Conservation (phyloP, 2,888 invertebrate species). For the Cryptocheilus praepositus region DNA sequence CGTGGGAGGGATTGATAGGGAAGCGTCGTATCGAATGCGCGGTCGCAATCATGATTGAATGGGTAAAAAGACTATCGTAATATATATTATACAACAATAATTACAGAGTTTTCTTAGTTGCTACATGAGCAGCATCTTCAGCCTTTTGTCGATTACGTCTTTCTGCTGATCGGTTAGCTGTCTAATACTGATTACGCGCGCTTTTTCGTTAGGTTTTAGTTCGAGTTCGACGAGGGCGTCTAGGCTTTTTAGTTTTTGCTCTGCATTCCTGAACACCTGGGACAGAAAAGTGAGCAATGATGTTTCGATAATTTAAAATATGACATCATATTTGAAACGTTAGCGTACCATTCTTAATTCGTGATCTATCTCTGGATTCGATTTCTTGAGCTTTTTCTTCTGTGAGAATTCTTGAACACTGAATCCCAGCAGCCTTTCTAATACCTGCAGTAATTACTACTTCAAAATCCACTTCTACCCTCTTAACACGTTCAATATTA, state of each 20-base stretch:
- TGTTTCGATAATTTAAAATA: conserved; percentile 10
- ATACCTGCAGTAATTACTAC: conserved; percentile 49
- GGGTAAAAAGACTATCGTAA: too few species aligned
- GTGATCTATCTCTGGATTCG: conserved; percentile 59
- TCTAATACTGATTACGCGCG: conserved; percentile 48
- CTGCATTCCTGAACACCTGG: conserved; percentile 62
- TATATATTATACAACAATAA: too few species aligned
- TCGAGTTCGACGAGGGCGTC: conserved; percentile 64
- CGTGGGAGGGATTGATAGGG: too few species aligned
- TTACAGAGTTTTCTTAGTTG: not conserved
- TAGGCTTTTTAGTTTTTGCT: conserved; percentile 54
- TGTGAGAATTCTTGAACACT: conserved; percentile 60
- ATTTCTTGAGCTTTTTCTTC: conserved; percentile 62
- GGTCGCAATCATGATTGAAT: too few species aligned
- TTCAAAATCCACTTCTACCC: too few species aligned
- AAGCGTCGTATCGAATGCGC: too few species aligned
- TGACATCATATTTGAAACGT: conserved; percentile 9
- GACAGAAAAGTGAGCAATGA: not conserved
- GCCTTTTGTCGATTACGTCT: conserved; percentile 36
- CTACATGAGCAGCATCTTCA: conserved; percentile 22
- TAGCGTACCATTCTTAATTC: conserved; percentile 57
- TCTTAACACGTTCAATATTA: too few species aligned
- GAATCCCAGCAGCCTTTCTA: conserved; percentile 64
- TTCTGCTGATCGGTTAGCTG: conserved; percentile 54
- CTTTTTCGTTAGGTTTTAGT: conserved; percentile 47